phyloP scores from a whole-genome alignment of 2,113 vertebrate species.

The Malaclemys terrapin region DNA sequence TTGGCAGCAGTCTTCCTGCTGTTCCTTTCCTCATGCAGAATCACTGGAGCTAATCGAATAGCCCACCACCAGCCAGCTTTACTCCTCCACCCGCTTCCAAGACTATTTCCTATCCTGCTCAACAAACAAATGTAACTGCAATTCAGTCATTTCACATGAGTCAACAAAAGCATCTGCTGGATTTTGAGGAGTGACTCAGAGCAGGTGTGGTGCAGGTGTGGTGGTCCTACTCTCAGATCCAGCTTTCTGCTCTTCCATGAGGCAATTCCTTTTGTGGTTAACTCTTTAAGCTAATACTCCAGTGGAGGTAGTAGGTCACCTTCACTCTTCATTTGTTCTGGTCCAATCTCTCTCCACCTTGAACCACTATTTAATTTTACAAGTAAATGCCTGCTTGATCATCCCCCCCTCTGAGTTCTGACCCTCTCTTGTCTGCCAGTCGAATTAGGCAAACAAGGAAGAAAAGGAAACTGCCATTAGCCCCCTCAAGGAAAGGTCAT shows the following conservation, averaged over 20 bases:
- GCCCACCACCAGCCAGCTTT: conserved; percentile 6
- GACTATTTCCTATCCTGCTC: neutral
- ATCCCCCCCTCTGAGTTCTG: neutral
- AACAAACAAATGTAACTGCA: neutral
- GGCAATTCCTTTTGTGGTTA: neutral
- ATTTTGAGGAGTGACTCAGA: neutral
- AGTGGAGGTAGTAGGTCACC: neutral
- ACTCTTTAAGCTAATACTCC: neutral
- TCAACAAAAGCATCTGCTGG: neutral
- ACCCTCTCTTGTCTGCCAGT: neutral
- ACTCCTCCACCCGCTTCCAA: neutral
- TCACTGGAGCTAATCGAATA: neutral
- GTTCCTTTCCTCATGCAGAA: neutral
- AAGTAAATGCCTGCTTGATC: neutral
- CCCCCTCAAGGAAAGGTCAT: neutral
- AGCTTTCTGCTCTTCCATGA: neutral
- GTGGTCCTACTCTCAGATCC: neutral
- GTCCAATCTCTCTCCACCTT: neutral
- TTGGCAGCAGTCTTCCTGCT: neutral
- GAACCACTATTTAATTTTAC: neutral
- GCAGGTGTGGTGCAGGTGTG: neutral
- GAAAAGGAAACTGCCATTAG: neutral
- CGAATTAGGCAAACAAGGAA: neutral
- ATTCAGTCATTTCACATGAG: neutral
- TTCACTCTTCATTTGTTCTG: neutral